Percentiles rank a stretch among this genome's conserved stretches.
Conservation (phyloP, 2,113 vertebrate genomes). For the Cyphomyrus discorhynchus region DNA sequence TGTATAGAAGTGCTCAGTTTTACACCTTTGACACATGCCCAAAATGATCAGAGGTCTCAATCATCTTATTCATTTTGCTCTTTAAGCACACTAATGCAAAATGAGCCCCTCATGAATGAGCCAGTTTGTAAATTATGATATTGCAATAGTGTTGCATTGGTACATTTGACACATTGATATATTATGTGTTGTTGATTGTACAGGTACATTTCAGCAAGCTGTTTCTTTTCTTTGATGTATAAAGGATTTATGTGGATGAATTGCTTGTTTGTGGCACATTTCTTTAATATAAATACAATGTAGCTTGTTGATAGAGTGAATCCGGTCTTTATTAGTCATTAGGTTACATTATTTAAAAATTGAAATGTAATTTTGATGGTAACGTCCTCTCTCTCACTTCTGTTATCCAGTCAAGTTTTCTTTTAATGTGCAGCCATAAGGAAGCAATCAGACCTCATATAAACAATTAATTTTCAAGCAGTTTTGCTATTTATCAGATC, state of each 20-base stretch:
- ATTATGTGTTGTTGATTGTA: not conserved
- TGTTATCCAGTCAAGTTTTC: not conserved
- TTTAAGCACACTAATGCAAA: conserved; percentile 7
- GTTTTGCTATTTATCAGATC: not conserved
- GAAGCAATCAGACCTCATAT: not conserved
- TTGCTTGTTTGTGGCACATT: conserved; percentile 14
- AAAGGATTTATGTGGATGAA: conserved; percentile 8
- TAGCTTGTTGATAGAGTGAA: conserved; percentile 6
- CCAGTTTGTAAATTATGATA: not conserved
- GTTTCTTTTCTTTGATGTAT: not conserved
- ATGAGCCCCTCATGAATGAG: not conserved
- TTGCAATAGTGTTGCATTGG: conserved; percentile 10
- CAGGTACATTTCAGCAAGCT: conserved; percentile 8
- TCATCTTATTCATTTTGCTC: not conserved
- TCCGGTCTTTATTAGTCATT: conserved; percentile 9
- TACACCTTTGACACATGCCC: not conserved
- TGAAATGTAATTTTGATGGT: not conserved
- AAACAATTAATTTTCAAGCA: not conserved
- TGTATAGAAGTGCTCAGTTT: not conserved
- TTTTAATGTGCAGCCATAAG: not conserved
- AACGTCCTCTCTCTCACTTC: not conserved
- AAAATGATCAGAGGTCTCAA: not conserved
- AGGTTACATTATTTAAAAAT: not conserved
- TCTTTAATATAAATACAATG: conserved; percentile 12
- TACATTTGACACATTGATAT: not conserved